Evolutionary conservation across 2,888 invertebrate genomes (phyloP), one percentile per base, ranked within the genome.

Genomic region (Temnothorax unifasciatus): DNA sequence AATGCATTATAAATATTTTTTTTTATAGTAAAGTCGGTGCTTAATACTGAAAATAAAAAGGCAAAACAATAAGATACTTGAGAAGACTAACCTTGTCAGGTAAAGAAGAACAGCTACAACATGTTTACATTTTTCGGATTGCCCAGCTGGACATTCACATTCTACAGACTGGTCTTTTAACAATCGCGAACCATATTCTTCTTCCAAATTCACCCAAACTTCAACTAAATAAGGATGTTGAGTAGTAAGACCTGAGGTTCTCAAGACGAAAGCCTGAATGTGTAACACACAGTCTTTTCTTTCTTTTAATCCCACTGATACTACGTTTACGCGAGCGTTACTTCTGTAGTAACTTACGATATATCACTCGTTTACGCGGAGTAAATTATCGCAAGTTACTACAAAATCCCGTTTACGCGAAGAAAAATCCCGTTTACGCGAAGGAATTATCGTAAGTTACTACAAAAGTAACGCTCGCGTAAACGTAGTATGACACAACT

Each of bases 121-220:
- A 13, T 57, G 57, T 57, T 57, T 57, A 57, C 25, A 57, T 57
- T 57, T 57, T 13, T 57, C 11, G 9, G 57, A 57, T 57, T 57
- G 13, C 1, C 57, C 25, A 57, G 57, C 25, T 57, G 21, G 25
- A 5, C n/a, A 54, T n/a, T 9, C 52, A 25, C 57, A 57, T 13
- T 57, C 57, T 25, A 57, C 0, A 57, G 57, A 25, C 57, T 57
- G 57, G 11, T 57, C 57, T 13, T 57, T 57, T 29, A 57, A 3
- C 3, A 25, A 13, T 5, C 25, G 21, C 4, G 57, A 57, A 4
- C 57, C 57, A 21, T 13, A 57, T 13, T 25, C 25, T 13, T 57
- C 13, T 13, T 9, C 3, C 13, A 57, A 25, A 25, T 57, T 13
- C 3, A 57, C 25, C 57, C 57, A 57, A 57, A 57, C 4, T 57